phyloP scores from a whole-genome alignment of 2,797 vertebrate genomes.

The Microctenopoma steveboyesi region DNA sequence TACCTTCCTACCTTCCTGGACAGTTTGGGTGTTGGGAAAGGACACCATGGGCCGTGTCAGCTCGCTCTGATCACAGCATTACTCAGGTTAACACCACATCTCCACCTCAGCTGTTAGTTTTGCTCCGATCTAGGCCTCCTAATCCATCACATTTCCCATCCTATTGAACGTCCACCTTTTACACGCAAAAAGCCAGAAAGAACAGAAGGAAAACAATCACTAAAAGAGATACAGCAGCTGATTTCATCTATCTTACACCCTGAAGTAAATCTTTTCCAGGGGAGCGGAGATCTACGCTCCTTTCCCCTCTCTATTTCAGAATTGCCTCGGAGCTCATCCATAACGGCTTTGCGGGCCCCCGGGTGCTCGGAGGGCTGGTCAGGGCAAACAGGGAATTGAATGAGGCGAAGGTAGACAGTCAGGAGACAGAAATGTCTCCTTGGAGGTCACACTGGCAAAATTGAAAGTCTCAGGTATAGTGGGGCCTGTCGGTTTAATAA shows the following conservation, averaged over 20 bases:
- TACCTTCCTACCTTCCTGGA: no score
- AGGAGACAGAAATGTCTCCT: constrained; percentile 86
- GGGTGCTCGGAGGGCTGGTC: constrained; percentile 55
- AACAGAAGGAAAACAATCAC: constrained; percentile 76
- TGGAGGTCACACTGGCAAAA: constrained; percentile 86
- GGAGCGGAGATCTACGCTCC: constrained; percentile 64
- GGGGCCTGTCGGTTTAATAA: constrained; percentile 91
- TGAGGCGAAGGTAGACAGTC: constrained; percentile 77
- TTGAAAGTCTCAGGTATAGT: constrained; percentile 93
- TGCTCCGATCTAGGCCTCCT: constrained; percentile 40
- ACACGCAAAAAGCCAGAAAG: constrained; percentile 25
- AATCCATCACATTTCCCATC: constrained; percentile 69
- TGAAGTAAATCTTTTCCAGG: constrained; percentile 72
- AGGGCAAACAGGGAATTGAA: constrained; percentile 76
- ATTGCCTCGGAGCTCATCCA: constrained; percentile 80
- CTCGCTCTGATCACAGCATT: constrained; percentile 33
- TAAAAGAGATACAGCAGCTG: constrained; percentile 75
- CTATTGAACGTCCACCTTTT: constrained; percentile 37
- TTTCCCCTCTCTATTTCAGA: constrained; percentile 70
- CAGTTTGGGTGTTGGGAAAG: constrained; percentile 10
- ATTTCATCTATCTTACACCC: constrained; percentile 78
- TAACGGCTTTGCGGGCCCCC: constrained; percentile 69
- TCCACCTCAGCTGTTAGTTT: constrained; percentile 42
- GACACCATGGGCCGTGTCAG: constrained; percentile 17
- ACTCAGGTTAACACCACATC: constrained; percentile 61